Conservation (phyloP, 2,888 invertebrate genomes). For the Agrilus biguttatus region DNA sequence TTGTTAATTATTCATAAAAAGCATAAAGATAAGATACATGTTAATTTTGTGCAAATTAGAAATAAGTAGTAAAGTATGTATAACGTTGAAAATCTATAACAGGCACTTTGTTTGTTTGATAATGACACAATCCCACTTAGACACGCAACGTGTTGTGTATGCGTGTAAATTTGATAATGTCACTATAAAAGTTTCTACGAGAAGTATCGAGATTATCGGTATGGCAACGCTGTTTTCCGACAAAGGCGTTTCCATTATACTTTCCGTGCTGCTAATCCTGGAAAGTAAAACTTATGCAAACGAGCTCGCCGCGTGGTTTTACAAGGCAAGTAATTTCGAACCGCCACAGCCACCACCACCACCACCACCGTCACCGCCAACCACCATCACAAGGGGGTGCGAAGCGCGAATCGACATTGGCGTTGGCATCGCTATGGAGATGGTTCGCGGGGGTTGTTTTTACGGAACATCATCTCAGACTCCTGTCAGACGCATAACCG, state of each 20-base stretch:
- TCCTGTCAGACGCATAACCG: slow-evolving; percentile 23
- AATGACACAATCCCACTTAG: too few relatives aligned
- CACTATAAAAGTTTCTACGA: neutral
- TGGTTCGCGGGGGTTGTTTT: slow-evolving; percentile 18
- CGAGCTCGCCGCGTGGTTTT: slow-evolving; percentile 32
- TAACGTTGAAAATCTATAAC: too few relatives aligned
- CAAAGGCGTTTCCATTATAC: slow-evolving; percentile 27
- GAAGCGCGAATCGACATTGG: slow-evolving; percentile 9
- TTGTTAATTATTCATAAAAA: too few relatives aligned
- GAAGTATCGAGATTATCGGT: neutral
- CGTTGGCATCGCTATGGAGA: slow-evolving; percentile 6
- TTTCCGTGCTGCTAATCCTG: slow-evolving; percentile 32
- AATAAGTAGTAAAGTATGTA: too few relatives aligned
- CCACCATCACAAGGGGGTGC: neutral
- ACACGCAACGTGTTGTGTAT: too few relatives aligned
- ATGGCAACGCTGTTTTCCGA: slow-evolving; percentile 4
- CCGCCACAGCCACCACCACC: slow-evolving; percentile 3
- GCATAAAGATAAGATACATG: too few relatives aligned
- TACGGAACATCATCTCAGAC: slow-evolving; percentile 21
- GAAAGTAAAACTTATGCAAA: slow-evolving; percentile 35
- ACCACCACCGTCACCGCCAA: slow-evolving; percentile 5
- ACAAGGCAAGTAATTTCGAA: slow-evolving; percentile 31
- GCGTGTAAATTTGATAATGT: too few relatives aligned
- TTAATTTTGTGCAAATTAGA: too few relatives aligned
- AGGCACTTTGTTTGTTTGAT: too few relatives aligned